Evolutionary conservation across 2,113 vertebrate species (phyloP).

Genomic region (Dicentrarchus labrax): DNA sequence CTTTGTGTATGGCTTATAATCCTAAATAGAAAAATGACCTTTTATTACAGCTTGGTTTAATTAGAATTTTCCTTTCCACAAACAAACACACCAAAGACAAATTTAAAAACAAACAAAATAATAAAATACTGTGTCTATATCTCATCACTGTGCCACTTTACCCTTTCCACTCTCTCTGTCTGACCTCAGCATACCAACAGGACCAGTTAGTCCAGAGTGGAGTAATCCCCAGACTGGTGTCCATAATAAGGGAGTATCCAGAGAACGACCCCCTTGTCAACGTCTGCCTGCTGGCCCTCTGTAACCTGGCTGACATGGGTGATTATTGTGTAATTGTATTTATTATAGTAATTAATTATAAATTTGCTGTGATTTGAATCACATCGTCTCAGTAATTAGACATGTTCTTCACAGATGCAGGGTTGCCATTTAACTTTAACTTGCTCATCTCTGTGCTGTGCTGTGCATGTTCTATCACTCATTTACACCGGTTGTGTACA

Average conservation of each 20-base stretch:
- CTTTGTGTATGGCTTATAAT: too few relatives aligned
- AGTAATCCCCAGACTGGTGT: conserved; percentile 87
- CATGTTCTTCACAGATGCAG: neutral
- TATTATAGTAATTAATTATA: neutral
- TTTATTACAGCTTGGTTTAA: neutral
- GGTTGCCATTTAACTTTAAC: neutral
- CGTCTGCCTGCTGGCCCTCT: conserved; percentile 89
- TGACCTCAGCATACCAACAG: conserved; percentile 86
- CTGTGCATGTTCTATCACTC: neutral
- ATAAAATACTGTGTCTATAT: neutral
- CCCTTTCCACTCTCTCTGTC: neutral
- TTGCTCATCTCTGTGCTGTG: neutral
- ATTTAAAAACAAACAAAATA: neutral
- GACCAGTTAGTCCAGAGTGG: conserved; percentile 88
- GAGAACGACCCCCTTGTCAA: conserved; percentile 89
- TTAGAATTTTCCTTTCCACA: neutral
- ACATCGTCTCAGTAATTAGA: neutral
- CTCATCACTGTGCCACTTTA: neutral
- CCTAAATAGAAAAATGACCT: neutral
- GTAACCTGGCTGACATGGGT: conserved; percentile 91
- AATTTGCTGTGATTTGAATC: neutral
- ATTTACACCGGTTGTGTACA: neutral
- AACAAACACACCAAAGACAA: neutral
- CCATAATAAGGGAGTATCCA: conserved; percentile 87
- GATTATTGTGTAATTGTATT: conserved; percentile 38